These are phyloP conservation scores for Pocillopora verrucosa DNA, from an alignment of 64 coral and sea anemone genomes.

Conservation along the genomic window DNA sequence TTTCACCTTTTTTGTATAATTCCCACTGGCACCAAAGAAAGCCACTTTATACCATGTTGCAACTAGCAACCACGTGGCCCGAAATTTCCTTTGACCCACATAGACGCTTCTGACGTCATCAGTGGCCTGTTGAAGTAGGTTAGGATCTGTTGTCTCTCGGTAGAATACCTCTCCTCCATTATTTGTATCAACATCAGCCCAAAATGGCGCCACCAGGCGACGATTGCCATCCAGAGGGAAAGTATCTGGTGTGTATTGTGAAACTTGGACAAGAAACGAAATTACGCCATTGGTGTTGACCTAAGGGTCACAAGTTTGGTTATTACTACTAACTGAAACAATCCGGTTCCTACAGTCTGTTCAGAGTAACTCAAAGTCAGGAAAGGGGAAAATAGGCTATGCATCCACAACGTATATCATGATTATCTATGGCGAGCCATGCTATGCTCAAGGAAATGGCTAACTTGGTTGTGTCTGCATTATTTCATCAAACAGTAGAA, in stretches of 20 bases:
- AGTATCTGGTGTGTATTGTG: constrained; percentile 56
- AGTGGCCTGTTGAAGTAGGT: constrained; percentile 37
- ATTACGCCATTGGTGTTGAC: constrained; percentile 70
- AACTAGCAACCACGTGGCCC: constrained; percentile 48
- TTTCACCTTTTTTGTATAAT: constrained; percentile 1
- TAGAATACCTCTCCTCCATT: constrained; percentile 65
- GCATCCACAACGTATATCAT: too few relatives aligned
- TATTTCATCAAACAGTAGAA: too few relatives aligned
- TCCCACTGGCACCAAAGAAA: constrained; percentile 17
- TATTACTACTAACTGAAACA: too few relatives aligned
- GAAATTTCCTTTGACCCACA: constrained; percentile 28
- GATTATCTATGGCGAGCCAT: too few relatives aligned
- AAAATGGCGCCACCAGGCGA: constrained; percentile 65
- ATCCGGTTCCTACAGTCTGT: too few relatives aligned
- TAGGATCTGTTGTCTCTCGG: constrained; percentile 49
- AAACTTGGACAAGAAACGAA: constrained; percentile 35
- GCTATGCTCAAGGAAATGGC: too few relatives aligned
- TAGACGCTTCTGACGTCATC: constrained; percentile 40
- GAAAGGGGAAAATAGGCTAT: too few relatives aligned
- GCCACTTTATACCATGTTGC: constrained; percentile 73
- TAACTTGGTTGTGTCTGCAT: too few relatives aligned
- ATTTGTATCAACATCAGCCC: constrained; percentile 64
- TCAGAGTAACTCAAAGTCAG: too few relatives aligned
- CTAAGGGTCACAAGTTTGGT: not conserved
- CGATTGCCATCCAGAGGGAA: constrained; percentile 51